Conservation (phyloP, 1,140 invertebrate genomes). For the Pectinophora gossypiella region DNA sequence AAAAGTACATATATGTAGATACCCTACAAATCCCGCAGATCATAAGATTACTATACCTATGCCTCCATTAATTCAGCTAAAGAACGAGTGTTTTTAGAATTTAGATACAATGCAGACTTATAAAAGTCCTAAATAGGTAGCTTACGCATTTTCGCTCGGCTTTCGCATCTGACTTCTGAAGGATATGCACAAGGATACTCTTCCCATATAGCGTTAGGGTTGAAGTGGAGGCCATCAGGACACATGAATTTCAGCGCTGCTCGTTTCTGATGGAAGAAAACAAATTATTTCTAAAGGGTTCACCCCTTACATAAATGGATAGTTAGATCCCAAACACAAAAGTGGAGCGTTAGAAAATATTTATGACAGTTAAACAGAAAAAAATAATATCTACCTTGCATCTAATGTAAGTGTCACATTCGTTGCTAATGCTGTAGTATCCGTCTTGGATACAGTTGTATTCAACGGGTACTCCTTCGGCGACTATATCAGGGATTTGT, state of each 20-base stretch:
- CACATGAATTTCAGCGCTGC: slow-evolving; percentile 27
- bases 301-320: background rate
- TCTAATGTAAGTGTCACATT: slow-evolving; percentile 42
- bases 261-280: slow-evolving; percentile 29
- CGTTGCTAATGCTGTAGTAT: slow-evolving; percentile 28
- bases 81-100: too few species aligned
- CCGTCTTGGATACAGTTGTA: slow-evolving; percentile 14
- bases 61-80: background rate
- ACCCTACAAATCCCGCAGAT: too few species aligned
- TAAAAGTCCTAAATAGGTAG: background rate
- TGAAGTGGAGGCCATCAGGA: slow-evolving; percentile 43
- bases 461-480: background rate
- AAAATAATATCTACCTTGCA: slow-evolving; percentile 42
- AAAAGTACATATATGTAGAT: too few species aligned
- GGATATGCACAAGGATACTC: slow-evolving; percentile 41
- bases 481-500: background rate
- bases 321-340: too few species aligned
- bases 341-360: background rate
- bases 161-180: slow-evolving; percentile 30
- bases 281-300: background rate
- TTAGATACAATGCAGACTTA: background rate
- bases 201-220: slow-evolving; percentile 26
- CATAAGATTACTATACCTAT: too few species aligned
- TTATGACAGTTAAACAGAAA: slow-evolving; percentile 4
- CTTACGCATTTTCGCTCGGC: background rate